Evolutionary conservation across 2,888 invertebrate genomes (phyloP).

Genomic region (Synanthedon andrenaeformis): DNA sequence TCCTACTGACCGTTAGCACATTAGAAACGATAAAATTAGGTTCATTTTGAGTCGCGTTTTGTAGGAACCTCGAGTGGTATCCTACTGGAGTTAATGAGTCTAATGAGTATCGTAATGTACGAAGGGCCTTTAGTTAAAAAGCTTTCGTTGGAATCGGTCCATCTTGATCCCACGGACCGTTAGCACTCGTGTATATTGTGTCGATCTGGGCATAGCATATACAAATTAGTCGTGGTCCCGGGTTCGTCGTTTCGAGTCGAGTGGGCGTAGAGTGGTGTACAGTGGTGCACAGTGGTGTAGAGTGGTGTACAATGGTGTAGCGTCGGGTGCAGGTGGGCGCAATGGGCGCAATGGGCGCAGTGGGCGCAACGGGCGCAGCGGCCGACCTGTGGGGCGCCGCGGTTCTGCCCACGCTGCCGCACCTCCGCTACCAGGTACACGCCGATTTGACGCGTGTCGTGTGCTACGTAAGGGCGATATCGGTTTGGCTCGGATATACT

Average conservation of each 20-base stretch:
- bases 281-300: background rate
- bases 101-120: too few species aligned
- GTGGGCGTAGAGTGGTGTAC: background rate
- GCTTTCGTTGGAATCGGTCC: too few species aligned
- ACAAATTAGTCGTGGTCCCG: background rate
- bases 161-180: too few species aligned
- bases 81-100: too few species aligned
- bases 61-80: too few species aligned
- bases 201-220: conserved; percentile 46
- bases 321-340: background rate
- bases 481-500: background rate
- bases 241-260: too few species aligned
- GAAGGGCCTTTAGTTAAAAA: too few species aligned
- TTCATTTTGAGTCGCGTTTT: too few species aligned
- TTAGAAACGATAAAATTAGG: too few species aligned
- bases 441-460: conserved; percentile 10
- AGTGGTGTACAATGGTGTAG: background rate
- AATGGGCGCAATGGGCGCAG: background rate
- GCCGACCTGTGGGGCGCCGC: conserved; percentile 49
- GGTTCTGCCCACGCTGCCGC: conserved; percentile 44
- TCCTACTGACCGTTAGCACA: too few species aligned
- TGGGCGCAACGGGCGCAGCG: conserved; percentile 18
- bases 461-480: conserved; percentile 3
- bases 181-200: conserved; percentile 4
- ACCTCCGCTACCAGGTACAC: conserved; percentile 50